A percentile compares a stretch with the other conserved stretches of the same genome.
Evolutionary conservation across 2,888 invertebrate species (phyloP).

Genomic region (Sinopyrophorus schimmeli): DNA sequence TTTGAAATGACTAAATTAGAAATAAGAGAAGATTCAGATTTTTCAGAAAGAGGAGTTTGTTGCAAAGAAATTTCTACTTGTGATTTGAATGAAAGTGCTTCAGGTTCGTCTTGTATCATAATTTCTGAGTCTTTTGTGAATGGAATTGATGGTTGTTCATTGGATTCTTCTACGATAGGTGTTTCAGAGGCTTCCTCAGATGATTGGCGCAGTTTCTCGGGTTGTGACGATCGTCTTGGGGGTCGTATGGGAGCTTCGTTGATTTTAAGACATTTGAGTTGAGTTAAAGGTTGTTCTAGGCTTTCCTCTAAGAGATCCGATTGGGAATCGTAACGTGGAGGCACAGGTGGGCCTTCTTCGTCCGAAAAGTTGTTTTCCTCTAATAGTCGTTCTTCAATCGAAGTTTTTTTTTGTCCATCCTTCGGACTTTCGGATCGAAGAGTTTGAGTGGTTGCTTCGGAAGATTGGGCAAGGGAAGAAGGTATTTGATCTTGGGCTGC

Average conservation of each 20-base stretch:
- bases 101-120: no score
- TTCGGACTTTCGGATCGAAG: conserved; percentile 18
- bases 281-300: conserved; percentile 8
- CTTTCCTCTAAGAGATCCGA: conserved; percentile 13
- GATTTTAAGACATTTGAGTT: background rate
- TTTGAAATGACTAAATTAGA: no score
- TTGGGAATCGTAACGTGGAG: conserved; percentile 24
- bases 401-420: conserved; percentile 52
- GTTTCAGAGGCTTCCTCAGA: conserved; percentile 8
- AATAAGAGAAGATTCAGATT: no score
- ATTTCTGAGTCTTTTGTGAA: no score
- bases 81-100: no score
- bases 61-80: no score
- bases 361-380: conserved; percentile 57
- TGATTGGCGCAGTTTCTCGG: conserved; percentile 7
- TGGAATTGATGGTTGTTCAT: no score
- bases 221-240: conserved; percentile 19
- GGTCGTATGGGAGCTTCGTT: conserved; percentile 17
- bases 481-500: conserved; percentile 34
- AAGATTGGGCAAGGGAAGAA: conserved; percentile 2
- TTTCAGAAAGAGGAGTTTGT: no score
- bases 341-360: conserved; percentile 57
- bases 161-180: no score
- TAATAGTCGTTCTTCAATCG: conserved; percentile 52
- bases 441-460: conserved; percentile 17